Evolutionary conservation across 30 jellyfish, hydroid and myxozoan species (phyloP), one percentile per base, ranked within the genome.

Genomic region (Mastigias papua): DNA sequence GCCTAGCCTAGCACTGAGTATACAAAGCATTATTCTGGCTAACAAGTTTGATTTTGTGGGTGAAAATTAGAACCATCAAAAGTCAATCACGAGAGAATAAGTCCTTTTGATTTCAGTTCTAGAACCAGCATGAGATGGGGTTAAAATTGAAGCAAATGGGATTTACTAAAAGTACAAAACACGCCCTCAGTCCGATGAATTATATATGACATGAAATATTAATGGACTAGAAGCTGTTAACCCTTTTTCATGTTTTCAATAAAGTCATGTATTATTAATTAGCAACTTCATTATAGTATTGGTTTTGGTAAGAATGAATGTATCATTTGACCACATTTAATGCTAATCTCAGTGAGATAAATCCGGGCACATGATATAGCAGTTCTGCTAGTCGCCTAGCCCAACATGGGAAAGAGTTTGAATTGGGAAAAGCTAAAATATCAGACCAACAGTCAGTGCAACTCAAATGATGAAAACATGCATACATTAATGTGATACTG

Each of bases 161-260:
- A 25, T 13, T 5, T 63, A 63, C 19, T 63, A 17, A 9, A 63
- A 7, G 21, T 27, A 23, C 13, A 63, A 63, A 25, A 37, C 74
- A 63, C 74, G 74, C 74, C 74, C 11, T 63, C 19, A 23, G 23
- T 2, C 19, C 37, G 37, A 63, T 63, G 74, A 63, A 63, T 63
- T 63, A 63, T 63, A 25, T 5, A 63, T 63, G 4, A 17, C 42
- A 17, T 63, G 21, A 63, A 63, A 23, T 20, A 63, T 63, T 63
- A 5, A 63, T 23, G 74, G 46, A 8, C 3, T 63, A 2, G 19
- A 63, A 37, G 74, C 74, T 63, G 74, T 63, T 11, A 23, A 23
- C 1, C 21, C 23, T 22, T 13, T 7, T 63, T 63, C 22, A 19
- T 21, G 20, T 23, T 27, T 8, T 1, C 42, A 34, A 23, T 4